phyloP scores from a whole-genome alignment of 2,888 invertebrate species.

The Unio pictorum region DNA sequence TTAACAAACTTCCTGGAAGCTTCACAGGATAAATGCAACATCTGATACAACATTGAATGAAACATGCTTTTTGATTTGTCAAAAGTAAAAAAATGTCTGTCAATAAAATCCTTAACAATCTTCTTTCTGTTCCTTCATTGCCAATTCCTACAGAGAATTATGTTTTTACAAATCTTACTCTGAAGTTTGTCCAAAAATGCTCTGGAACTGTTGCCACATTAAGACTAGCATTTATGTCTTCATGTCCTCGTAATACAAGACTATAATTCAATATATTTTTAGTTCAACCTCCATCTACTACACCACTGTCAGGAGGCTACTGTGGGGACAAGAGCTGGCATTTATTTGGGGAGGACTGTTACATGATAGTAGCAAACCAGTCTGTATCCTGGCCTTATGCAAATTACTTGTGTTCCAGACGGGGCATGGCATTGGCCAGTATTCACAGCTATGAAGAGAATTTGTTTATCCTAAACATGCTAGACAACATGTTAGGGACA shows the following conservation, averaged over 20 bases:
- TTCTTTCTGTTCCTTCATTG: no score
- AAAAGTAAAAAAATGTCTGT: no score
- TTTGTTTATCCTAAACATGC: constrained; percentile 17
- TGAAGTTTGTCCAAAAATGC: no score
- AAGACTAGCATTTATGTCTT: no score
- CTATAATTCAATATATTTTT: constrained; percentile 6
- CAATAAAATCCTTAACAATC: no score
- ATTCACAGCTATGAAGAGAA: constrained; percentile 30
- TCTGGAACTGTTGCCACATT: no score
- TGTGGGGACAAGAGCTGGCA: constrained; percentile 35
- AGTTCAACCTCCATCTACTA: constrained; percentile 20
- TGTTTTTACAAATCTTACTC: no score
- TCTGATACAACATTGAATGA: no score
- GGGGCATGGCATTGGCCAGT: constrained; percentile 36
- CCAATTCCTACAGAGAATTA: no score
- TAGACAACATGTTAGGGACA: constrained; percentile 4
- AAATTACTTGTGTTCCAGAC: constrained; percentile 24
- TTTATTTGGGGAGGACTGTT: constrained; percentile 32
- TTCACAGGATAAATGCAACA: no score
- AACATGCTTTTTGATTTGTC: no score
- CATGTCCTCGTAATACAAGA: not conserved
- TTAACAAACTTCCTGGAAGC: no score
- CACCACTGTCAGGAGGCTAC: constrained; percentile 20
- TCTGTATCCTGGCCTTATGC: constrained; percentile 33
- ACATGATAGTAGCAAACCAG: constrained; percentile 9